Conservation (phyloP, 2,888 invertebrate genomes). For the Venusia cambrica region DNA sequence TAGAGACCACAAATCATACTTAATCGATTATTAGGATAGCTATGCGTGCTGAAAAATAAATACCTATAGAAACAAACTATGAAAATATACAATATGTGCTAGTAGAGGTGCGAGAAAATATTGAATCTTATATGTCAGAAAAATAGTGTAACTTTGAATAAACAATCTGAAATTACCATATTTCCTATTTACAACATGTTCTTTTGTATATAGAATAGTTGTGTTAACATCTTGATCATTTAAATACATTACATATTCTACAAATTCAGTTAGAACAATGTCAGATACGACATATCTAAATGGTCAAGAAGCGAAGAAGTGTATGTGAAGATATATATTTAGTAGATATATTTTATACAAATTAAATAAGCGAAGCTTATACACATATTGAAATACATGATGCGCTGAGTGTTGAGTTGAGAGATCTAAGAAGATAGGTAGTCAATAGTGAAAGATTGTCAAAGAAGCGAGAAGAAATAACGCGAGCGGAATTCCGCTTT, state of each 20-base stretch:
- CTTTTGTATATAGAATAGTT: slow-evolving; percentile 60
- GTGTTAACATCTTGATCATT: slow-evolving; percentile 30
- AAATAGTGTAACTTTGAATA: slow-evolving; percentile 70
- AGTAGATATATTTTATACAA: slow-evolving; percentile 19
- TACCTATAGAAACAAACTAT: slow-evolving; percentile 64
- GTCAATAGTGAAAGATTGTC: slow-evolving; percentile 41
- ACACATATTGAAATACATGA: slow-evolving; percentile 64
- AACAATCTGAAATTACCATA: slow-evolving; percentile 70
- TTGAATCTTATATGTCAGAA: slow-evolving; percentile 66
- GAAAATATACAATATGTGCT: slow-evolving; percentile 70
- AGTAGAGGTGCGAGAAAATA: slow-evolving; percentile 68
- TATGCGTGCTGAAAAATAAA: slow-evolving; percentile 63
- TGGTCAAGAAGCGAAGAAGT: slow-evolving; percentile 34
- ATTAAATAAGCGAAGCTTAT: slow-evolving; percentile 29
- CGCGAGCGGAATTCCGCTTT: slow-evolving; percentile 57
- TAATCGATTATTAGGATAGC: slow-evolving; percentile 36
- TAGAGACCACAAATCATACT: slow-evolving; percentile 57
- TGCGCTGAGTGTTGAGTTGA: slow-evolving; percentile 61
- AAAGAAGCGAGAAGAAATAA: slow-evolving; percentile 57
- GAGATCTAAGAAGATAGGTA: slow-evolving; percentile 40
- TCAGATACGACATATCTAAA: slow-evolving; percentile 16
- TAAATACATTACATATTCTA: slow-evolving; percentile 13
- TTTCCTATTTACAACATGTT: slow-evolving; percentile 63
- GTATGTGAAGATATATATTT: slow-evolving; percentile 46
- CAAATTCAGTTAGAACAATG: slow-evolving; percentile 6